Percentiles rank a stretch among this genome's conserved stretches.
phyloP scores from a whole-genome alignment of 2,113 vertebrate genomes.

The Chionodraco myersi region DNA sequence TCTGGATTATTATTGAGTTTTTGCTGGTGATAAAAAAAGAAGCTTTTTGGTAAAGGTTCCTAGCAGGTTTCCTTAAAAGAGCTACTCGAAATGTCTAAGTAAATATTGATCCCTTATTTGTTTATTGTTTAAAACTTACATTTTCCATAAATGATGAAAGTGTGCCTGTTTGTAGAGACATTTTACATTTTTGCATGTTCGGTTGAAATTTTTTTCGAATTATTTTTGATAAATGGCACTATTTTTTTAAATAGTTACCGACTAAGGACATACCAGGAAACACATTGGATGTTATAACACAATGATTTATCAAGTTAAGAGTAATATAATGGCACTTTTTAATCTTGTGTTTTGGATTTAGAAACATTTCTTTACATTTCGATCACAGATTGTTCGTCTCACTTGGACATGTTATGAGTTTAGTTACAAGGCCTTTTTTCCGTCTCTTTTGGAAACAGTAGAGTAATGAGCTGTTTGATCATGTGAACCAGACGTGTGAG shows the following conservation, averaged over 20 bases:
- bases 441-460: constrained; percentile 58
- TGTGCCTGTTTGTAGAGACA: neutral
- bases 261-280: neutral
- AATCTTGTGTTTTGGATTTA: constrained; percentile 6
- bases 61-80: too few relatives aligned
- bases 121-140: neutral
- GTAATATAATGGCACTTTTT: too few relatives aligned
- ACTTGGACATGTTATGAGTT: constrained; percentile 24
- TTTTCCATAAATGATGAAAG: neutral
- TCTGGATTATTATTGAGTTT: neutral
- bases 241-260: neutral
- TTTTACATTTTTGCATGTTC: neutral
- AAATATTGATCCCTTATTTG: neutral
- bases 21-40: neutral
- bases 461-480: constrained; percentile 64
- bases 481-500: constrained; percentile 74
- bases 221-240: neutral
- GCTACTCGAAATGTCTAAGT: neutral
- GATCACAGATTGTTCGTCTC: constrained; percentile 28
- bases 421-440: constrained; percentile 36
- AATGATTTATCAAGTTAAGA: too few relatives aligned
- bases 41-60: neutral
- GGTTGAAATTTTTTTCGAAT: neutral
- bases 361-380: neutral
- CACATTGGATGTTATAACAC: neutral